Base-by-base conservation (phyloP, 2,113 vertebrate species). In the Mustelus asterias region DNA sequence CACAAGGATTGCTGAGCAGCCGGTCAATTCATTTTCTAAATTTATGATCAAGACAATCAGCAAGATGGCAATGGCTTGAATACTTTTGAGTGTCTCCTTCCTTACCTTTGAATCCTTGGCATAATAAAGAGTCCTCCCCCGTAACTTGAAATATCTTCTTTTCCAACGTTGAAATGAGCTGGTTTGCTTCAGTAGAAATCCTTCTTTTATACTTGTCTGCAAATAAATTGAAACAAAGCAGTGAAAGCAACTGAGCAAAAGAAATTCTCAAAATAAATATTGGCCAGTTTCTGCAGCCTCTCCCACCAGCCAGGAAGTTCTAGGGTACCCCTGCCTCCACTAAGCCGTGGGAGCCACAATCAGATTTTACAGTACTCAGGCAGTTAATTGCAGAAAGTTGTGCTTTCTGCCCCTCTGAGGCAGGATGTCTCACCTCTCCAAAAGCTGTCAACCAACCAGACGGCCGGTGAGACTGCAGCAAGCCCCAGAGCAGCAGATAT, bases 151-250 rank as follows among this genome's bases (percentile, higher is more conserved):
- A 97, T 99, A 99, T 96, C 99, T 98, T 93, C 99, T 99, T 97
- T 99, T 99, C 99, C 99, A 99, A 96, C 99, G 98, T 97, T 99
- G 99, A 97, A 99, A 99, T n/a, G 99, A 99, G 96, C 99, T 99
- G 96, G 99, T 99, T 98, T 99, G 99, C 97, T 99, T 99, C 97
- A 99, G 96, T 95, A 99, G 97, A 96, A 99, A 97, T 96, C 99
- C 99, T 96, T 99, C 99, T 97, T 99, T 99, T 97, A 99, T 98
- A 96, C 99, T 99, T 48, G 99, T 99, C 99, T 99, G 97, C 29
- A 96, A 96, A 97, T 97, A 96, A 97, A 96, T 37, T 80, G 96
- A 60, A 96, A 96, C 58, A 96, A 4, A 96, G 33, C 96, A 95
- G 14, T 95, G 26, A 95, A 70, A 37, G 24, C 67, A 95, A 72